Base-by-base conservation (phyloP, 2,797 vertebrate species). In the Florisuga fusca region DNA sequence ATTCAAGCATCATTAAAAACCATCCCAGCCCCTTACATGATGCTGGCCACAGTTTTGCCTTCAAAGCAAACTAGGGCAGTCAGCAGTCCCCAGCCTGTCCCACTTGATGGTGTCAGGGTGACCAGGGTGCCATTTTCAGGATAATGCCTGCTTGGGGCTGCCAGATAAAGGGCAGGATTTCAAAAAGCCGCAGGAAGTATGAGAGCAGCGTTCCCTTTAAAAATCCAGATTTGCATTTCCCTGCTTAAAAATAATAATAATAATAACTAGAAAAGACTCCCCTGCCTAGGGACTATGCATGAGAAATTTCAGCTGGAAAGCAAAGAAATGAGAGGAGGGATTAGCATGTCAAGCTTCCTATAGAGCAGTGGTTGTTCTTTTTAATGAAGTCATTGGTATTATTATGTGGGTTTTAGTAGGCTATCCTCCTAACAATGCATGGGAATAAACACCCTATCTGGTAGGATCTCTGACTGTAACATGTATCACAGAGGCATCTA, bases 401-500 rank as follows among this genome's bases (percentile, higher is more conserved):
- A 95, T 76, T 73, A 57, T 79, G 85, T 88, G 85, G 63, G 31
- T 91, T 95, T 90, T 21, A 61, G 66, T 29, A 71, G 76, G 26
- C 74, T 91, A 31, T 38, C 48, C 87, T 94, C 82, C 91, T 84
- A 67, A 79, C 85, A 76, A 29, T 74, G 53, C 85, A 82, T 93
- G 89, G 87, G 82, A 96, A 95, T 80, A 96, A 91, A 94, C 59
- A 88, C 43, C 2, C 0, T 95, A 94, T 96, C 94, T 96, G 75
- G 50, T 43, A 61, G 75, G 78, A 97, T 96, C 94, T 94, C 87
- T 93, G 91, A 86, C 89, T 78, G 34, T 31, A 84, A 26, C 43
- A 27, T 38, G 69, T 67, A 90, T 81, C 89, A 93, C 48, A 26
- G 74, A 63, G 59, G 41, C 77, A 86, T 89, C 77, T 94, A 43